Percentiles rank a stretch among this genome's conserved stretches.
Evolutionary conservation across 2,113 vertebrate species (phyloP).

Genomic region (Myotis davidii): DNA sequence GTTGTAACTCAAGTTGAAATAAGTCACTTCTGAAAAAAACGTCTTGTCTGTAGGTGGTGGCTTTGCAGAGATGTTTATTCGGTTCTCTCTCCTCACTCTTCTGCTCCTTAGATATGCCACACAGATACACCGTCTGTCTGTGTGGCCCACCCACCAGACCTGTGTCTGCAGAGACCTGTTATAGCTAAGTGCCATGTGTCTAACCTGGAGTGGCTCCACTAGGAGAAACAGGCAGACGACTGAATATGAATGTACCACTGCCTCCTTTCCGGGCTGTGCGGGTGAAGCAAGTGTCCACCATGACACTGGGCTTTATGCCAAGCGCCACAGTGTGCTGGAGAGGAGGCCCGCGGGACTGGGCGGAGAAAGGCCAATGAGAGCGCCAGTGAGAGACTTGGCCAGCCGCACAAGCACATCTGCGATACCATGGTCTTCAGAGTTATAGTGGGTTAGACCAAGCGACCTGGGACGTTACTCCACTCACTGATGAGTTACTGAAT

Average conservation of each 20-base stretch:
- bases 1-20: constrained; percentile 56
- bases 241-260: not conserved
- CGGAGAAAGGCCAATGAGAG: not conserved
- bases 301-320: not conserved
- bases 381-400: not conserved
- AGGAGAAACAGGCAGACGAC: not conserved
- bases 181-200: not conserved
- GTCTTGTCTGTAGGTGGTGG: not conserved
- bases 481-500: not conserved
- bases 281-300: not conserved
- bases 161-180: not conserved
- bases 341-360: not conserved
- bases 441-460: not conserved
- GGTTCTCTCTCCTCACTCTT: not conserved
- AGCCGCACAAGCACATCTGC: not conserved
- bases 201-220: not conserved
- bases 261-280: not conserved
- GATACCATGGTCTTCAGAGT: not conserved
- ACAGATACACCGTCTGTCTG: not conserved
- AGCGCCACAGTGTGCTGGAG: not conserved
- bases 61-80: constrained; percentile 10
- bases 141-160: not conserved
- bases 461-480: not conserved
- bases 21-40: constrained; percentile 16
- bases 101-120: not conserved